phyloP scores from a whole-genome alignment of 2,888 invertebrate genomes.

The Tachina lurida region DNA sequence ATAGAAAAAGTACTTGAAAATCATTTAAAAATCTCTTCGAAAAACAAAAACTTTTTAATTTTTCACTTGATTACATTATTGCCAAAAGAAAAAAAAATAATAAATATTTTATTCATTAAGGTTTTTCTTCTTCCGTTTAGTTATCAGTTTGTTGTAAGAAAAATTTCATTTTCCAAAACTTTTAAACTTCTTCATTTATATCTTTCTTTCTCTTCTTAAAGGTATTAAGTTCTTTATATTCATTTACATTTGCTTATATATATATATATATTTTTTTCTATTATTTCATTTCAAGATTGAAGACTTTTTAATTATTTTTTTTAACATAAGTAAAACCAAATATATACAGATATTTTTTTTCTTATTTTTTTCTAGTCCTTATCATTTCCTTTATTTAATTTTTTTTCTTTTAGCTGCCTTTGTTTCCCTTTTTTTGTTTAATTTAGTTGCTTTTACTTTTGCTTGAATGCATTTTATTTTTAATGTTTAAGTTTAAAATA shows the following conservation, averaged over 20 bases:
- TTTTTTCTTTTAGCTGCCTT: slow-evolving; percentile 39
- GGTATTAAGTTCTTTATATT: slow-evolving; percentile 59
- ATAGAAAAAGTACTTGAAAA: neutral
- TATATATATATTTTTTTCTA: slow-evolving; percentile 40
- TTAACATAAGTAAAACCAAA: slow-evolving; percentile 14
- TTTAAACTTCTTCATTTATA: slow-evolving; percentile 4
- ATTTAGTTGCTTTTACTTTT: slow-evolving; percentile 59
- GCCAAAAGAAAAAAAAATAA: neutral
- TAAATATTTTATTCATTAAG: slow-evolving; percentile 62
- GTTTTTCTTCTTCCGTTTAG: slow-evolving; percentile 39
- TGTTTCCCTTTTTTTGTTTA: slow-evolving; percentile 64
- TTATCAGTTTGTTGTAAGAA: slow-evolving; percentile 55
- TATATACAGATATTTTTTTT: slow-evolving; percentile 30
- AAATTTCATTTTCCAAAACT: too few relatives aligned
- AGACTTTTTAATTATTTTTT: slow-evolving; percentile 74
- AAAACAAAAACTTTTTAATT: slow-evolving; percentile 50
- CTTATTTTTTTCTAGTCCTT: slow-evolving; percentile 48
- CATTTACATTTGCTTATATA: slow-evolving; percentile 62
- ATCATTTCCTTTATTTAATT: slow-evolving; percentile 61
- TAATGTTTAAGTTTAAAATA: slow-evolving; percentile 42
- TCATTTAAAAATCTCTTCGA: neutral
- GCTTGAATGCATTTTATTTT: slow-evolving; percentile 70
- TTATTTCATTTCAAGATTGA: slow-evolving; percentile 66
- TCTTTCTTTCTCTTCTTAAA: neutral
- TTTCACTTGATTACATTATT: slow-evolving; percentile 62